Evolutionary conservation across 2,113 vertebrate genomes (phyloP).

Genomic region (Entelurus aequoreus): DNA sequence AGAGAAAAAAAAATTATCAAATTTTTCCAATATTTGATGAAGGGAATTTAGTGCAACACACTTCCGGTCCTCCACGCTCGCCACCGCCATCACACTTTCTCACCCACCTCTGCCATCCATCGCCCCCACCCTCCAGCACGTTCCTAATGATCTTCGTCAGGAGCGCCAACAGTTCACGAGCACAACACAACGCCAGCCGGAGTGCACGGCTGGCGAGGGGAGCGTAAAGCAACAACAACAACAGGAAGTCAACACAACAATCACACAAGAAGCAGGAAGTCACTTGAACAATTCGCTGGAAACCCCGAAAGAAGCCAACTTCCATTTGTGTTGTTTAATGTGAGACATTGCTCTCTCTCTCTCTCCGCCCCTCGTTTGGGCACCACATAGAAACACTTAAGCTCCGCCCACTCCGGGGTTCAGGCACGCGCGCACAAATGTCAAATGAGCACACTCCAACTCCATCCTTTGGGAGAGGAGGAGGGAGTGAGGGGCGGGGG

Average conservation of each 20-base stretch:
- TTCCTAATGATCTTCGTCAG: conserved; percentile 96
- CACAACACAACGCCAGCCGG: conserved; percentile 3
- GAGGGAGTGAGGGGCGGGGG: conserved; percentile 63
- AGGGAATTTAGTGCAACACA: too few relatives aligned
- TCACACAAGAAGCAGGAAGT: conserved; percentile 24
- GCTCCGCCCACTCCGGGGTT: too few relatives aligned
- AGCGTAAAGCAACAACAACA: too few relatives aligned
- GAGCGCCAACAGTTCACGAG: conserved; percentile 74
- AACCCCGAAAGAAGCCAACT: conserved; percentile 1
- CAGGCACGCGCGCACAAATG: background rate
- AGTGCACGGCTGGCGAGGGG: conserved; percentile 2
- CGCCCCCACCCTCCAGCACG: conserved; percentile 73
- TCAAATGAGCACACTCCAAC: background rate
- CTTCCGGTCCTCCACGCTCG: background rate
- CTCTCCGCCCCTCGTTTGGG: conserved; percentile 57
- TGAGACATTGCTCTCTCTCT: conserved; percentile 51
- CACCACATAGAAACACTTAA: conserved; percentile 8
- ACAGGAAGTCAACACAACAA: conserved; percentile 42
- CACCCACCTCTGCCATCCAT: conserved; percentile 12
- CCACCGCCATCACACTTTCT: background rate
- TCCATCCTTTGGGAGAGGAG: too few relatives aligned
- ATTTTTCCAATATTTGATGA: too few relatives aligned
- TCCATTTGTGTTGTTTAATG: conserved; percentile 48
- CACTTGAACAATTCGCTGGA: background rate
- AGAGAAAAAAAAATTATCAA: too few relatives aligned